A percentile compares a stretch with the other conserved stretches of the same genome.
These are phyloP conservation scores for Otus sunia DNA, from an alignment of 2,113 vertebrate genomes.

Conservation along the genomic window DNA sequence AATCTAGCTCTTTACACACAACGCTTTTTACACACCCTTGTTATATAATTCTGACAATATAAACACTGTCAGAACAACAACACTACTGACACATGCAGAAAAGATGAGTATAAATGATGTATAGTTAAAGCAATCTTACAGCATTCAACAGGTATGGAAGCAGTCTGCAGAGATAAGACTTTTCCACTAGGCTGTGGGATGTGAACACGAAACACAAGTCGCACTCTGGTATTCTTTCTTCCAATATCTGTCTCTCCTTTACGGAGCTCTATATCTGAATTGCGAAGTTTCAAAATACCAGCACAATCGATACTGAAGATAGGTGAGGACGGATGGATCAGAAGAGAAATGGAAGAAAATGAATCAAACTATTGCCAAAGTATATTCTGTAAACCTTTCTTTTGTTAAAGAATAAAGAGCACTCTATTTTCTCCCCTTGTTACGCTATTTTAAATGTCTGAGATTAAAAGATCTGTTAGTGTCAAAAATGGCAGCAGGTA, in stretches of 20 bases:
- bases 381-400: not conserved
- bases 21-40: not conserved
- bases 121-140: conserved; percentile 82
- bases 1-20: not conserved
- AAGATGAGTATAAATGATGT: not conserved
- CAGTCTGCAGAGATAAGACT: conserved; percentile 91
- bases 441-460: not conserved
- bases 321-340: not conserved
- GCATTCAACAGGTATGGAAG: conserved; percentile 97
- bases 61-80: not conserved
- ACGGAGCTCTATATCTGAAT: conserved; percentile 98
- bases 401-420: not conserved
- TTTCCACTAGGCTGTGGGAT: conserved; percentile 95
- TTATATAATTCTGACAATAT: not conserved
- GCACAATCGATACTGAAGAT: conserved; percentile 92
- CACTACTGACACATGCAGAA: not conserved
- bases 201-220: conserved; percentile 96
- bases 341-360: conserved; percentile 16
- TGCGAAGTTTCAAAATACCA: conserved; percentile 96
- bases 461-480: not conserved
- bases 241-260: conserved; percentile 99
- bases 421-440: not conserved
- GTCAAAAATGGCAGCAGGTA: not conserved
- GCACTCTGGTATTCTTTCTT: conserved; percentile 95
- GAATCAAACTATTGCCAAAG: not conserved